Evolutionary conservation across 1,140 invertebrate genomes (phyloP).

Genomic region (Sinella curviseta): DNA sequence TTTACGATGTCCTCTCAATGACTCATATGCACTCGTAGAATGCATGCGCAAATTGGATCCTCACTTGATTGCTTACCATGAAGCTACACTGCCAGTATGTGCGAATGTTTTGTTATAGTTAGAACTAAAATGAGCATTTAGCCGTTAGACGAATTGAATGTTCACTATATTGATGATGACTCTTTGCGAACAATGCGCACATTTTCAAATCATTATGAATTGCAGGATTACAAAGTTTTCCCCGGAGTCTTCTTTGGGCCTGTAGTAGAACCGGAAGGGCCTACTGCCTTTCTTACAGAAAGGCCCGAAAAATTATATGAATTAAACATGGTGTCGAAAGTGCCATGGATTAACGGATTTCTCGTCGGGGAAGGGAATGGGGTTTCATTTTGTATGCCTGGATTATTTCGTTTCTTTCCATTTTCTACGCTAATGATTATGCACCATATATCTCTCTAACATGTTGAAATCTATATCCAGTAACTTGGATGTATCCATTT

Average conservation of each 20-base stretch:
- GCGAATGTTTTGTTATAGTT: no score
- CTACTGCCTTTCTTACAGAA: constrained; percentile 36
- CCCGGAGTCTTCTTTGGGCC: constrained; percentile 45
- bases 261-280: constrained; percentile 32
- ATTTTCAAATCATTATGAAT: no score
- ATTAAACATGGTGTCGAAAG: constrained; percentile 8
- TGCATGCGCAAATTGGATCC: constrained; percentile 40
- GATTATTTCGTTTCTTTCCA: background rate
- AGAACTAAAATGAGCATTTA: no score
- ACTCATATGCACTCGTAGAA: constrained; percentile 34
- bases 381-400: constrained; percentile 31
- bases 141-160: no score
- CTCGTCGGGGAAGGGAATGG: constrained; percentile 37
- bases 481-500: constrained; percentile 34
- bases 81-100: constrained; percentile 34
- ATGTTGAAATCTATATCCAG: constrained; percentile 1
- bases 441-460: no score
- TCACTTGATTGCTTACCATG: constrained; percentile 38
- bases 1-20: constrained; percentile 39
- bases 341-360: constrained; percentile 38
- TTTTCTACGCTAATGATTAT: background rate
- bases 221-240: constrained; percentile 41
- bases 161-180: no score
- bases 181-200: background rate
- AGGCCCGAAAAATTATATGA: constrained; percentile 35